Base-by-base conservation (phyloP, 1,140 invertebrate genomes). In the Notospermus geniculatus region DNA sequence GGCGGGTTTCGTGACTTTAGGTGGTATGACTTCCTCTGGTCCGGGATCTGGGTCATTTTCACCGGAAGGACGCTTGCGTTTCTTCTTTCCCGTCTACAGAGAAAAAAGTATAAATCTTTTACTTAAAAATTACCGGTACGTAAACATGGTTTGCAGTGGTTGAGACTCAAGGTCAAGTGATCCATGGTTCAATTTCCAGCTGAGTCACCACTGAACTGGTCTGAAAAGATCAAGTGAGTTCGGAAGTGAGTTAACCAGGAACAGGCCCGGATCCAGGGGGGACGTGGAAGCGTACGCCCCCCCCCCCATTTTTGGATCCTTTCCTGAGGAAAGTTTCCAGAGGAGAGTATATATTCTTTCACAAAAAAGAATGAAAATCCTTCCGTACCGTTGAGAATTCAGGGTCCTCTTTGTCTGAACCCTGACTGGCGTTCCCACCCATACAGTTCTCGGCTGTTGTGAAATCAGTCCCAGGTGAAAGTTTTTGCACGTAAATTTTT, bases 401-500 rank as follows among this genome's bases (percentile, higher is more conserved):
- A 30, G 71, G 73, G 56, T 76, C 67, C 39, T 72, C 71, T 41
- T 57, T 66, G 29, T 22, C 62, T 62, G 57, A 1, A 62, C 29
- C 23, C 50, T n/a, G 57, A 36, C 59, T 59, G 41, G 4, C 29
- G 11, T 50, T 28, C 22, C 13, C 65, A 63, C 19, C 68, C 23
- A 15, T 46, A 46, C 22, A 61, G 46, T 45, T 70, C 65, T n/a
- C 32, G 5, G 32, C 4, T 36, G 32, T 4, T 36, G 32, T 15
- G 15, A 36, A 36, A n/a, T 50, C 46, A 4, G 46, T 7, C n/a
- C 25, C 46, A 50, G n/a, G n/a, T 5, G 57, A 54, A 39, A 80
- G 65, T 66, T 80, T 80, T 7, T 78, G 64, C 1, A 83, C 64
- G 60, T 79, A 83, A 32, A 83, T 71, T 1, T 66, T 68, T 11